These are phyloP conservation scores for Phalacrocorax pelagicus DNA, from an alignment of 2,113 vertebrate species.

Conservation along the genomic window DNA sequence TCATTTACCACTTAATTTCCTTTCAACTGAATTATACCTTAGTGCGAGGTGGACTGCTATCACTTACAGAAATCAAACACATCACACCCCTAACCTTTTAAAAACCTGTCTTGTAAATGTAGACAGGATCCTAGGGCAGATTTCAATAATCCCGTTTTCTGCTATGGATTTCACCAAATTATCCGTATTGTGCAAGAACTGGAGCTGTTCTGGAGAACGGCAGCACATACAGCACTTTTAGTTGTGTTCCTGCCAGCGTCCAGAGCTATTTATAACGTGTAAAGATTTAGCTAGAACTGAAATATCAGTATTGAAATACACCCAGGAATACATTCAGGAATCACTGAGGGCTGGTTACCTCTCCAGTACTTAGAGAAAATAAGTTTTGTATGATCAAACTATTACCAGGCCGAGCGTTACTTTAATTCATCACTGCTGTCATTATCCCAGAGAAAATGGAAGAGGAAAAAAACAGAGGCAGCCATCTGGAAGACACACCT, in stretches of 20 bases:
- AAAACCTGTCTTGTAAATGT: neutral
- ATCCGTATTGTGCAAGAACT: neutral
- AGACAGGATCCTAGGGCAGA: neutral
- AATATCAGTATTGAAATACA: neutral
- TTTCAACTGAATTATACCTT: neutral
- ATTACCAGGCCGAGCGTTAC: neutral
- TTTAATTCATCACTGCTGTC: neutral
- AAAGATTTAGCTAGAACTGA: neutral
- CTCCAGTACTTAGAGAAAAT: neutral
- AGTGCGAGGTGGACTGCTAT: neutral
- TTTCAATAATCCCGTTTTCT: neutral
- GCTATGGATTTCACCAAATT: neutral
- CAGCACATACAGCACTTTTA: fast-evolving
- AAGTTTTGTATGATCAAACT: neutral
- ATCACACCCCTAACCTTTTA: neutral
- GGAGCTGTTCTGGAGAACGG: fast-evolving
- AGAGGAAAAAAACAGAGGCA: neutral
- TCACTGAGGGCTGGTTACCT: neutral
- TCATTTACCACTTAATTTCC: neutral
- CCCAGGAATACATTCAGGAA: neutral
- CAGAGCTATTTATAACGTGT: neutral
- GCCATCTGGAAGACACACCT: constrained; percentile 5
- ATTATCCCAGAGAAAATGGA: neutral
- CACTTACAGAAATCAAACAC: neutral
- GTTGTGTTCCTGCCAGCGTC: neutral